Percentiles rank a stretch among this genome's conserved stretches.
phyloP scores from a whole-genome alignment of 2,888 invertebrate genomes.

The Tetheella fluctuosa region DNA sequence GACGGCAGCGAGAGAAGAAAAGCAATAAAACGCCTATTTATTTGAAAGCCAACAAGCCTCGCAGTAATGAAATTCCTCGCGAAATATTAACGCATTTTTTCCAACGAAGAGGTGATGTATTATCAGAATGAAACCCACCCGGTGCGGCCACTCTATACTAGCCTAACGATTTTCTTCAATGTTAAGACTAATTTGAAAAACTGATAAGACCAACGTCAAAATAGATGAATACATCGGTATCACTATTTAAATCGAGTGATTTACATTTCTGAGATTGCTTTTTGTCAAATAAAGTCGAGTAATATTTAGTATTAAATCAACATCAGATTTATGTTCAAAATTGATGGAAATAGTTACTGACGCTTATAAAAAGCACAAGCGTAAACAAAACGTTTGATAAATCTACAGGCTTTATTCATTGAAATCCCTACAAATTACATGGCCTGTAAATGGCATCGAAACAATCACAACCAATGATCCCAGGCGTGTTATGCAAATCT shows the following conservation, averaged over 20 bases:
- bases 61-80: constrained; percentile 80
- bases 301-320: no score
- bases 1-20: constrained; percentile 64
- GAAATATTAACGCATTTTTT: constrained; percentile 80
- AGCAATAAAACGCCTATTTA: constrained; percentile 81
- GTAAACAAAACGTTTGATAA: constrained; percentile 49
- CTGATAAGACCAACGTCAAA: neutral
- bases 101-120: constrained; percentile 73
- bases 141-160: constrained; percentile 30
- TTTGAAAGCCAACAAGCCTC: constrained; percentile 76
- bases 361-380: constrained; percentile 8
- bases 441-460: constrained; percentile 72
- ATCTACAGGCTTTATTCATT: constrained; percentile 65
- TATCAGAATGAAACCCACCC: constrained; percentile 54
- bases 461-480: constrained; percentile 79
- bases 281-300: no score
- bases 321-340: no score
- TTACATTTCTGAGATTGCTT: no score
- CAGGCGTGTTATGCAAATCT: constrained; percentile 78
- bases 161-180: constrained; percentile 19
- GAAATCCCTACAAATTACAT: constrained; percentile 77
- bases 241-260: neutral
- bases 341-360: no score
- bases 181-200: no score
- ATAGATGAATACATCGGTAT: no score